Conservation (phyloP, 2,888 invertebrate genomes). For the Biston stratarius region DNA sequence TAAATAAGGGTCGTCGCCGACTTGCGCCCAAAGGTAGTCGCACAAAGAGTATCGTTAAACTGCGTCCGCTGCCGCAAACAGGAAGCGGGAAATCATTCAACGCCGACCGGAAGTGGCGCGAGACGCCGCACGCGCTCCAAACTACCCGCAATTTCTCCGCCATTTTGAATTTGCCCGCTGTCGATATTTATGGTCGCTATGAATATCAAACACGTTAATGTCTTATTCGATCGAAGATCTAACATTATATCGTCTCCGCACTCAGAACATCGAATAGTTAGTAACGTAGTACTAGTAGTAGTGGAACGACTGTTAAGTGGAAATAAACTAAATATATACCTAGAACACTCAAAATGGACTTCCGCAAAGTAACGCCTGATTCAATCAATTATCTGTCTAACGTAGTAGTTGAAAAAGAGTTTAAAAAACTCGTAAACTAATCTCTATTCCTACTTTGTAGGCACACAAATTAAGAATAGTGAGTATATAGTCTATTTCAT, state of each 20-base stretch:
- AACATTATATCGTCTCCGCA: too few relatives aligned
- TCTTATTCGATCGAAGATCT: too few relatives aligned
- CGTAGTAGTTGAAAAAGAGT: too few relatives aligned
- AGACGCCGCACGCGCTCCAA: conserved; percentile 67
- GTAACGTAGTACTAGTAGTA: neutral
- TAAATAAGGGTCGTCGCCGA: conserved; percentile 64
- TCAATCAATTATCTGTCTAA: too few relatives aligned
- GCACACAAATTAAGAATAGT: too few relatives aligned
- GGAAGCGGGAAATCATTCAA: conserved; percentile 80
- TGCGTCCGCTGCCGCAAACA: conserved; percentile 59
- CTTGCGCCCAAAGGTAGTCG: conserved; percentile 53
- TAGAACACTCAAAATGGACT: too few relatives aligned
- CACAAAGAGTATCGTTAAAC: conserved; percentile 68
- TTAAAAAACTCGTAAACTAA: too few relatives aligned
- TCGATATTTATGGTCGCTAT: neutral
- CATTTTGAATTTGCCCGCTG: conserved; percentile 43
- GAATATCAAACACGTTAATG: neutral
- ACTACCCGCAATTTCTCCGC: conserved; percentile 59
- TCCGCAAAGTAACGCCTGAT: too few relatives aligned
- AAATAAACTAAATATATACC: too few relatives aligned
- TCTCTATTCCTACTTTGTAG: too few relatives aligned
- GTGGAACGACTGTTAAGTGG: too few relatives aligned
- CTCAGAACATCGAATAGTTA: neutral
- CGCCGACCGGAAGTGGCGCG: conserved; percentile 67
- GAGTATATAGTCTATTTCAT: too few relatives aligned